phyloP scores from a whole-genome alignment of 2,888 invertebrate genomes.

The Xanthorhoe spadicearia region DNA sequence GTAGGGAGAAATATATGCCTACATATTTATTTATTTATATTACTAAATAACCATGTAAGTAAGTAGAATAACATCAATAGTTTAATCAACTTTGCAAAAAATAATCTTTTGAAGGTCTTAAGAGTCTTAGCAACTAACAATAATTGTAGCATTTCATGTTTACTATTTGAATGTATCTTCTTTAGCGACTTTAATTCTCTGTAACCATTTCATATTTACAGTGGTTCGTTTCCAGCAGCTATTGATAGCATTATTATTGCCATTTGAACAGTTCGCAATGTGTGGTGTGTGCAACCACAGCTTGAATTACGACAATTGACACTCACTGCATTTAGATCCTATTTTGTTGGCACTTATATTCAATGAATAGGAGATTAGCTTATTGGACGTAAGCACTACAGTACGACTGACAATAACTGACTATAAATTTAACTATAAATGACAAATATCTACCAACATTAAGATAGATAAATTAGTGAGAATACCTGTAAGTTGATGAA shows the following conservation, averaged over 20 bases:
- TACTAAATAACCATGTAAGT: too few relatives aligned
- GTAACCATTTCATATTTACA: conserved; percentile 8
- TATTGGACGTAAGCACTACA: neutral
- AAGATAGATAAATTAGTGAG: too few relatives aligned
- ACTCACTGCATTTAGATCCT: conserved; percentile 27
- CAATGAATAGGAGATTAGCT: conserved; percentile 3
- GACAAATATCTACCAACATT: too few relatives aligned
- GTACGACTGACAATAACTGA: neutral
- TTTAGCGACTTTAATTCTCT: neutral
- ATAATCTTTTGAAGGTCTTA: too few relatives aligned
- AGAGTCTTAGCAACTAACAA: too few relatives aligned
- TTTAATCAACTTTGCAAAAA: too few relatives aligned
- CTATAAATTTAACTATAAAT: too few relatives aligned
- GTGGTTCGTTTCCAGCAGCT: conserved; percentile 13
- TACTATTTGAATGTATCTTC: neutral
- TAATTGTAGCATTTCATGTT: neutral
- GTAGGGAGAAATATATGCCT: too few relatives aligned
- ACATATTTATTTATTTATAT: too few relatives aligned
- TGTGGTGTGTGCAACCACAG: conserved; percentile 34
- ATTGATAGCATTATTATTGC: conserved; percentile 21
- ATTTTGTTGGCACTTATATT: neutral
- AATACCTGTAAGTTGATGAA: too few relatives aligned
- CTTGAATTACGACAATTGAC: conserved; percentile 35
- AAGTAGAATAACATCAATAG: too few relatives aligned
- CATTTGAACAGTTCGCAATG: conserved; percentile 29